Conservation (phyloP, 2,797 vertebrate species). For the Apodemus agrarius region DNA sequence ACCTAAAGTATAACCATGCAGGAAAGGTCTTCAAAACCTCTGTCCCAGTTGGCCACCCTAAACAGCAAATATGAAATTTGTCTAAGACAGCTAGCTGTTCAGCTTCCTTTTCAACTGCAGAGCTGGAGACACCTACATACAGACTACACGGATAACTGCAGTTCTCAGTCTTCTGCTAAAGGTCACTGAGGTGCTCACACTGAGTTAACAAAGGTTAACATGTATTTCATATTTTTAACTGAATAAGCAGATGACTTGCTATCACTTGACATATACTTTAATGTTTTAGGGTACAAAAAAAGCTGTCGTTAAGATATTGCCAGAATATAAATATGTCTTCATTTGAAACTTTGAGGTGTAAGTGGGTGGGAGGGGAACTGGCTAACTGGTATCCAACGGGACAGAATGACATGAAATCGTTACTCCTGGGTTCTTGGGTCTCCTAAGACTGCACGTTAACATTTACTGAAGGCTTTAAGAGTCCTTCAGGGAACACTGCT, state of each 20-base stretch:
- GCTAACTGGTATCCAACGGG: not conserved
- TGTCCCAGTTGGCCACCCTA: not conserved
- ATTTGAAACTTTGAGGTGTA: not conserved
- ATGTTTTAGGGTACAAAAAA: conserved; percentile 34
- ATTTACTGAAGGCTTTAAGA: not conserved
- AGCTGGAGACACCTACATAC: not conserved
- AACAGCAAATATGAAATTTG: not conserved
- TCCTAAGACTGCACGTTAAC: not conserved
- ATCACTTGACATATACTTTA: conserved; percentile 1
- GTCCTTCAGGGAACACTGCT: not conserved
- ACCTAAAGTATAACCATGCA: not conserved
- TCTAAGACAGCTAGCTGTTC: not conserved
- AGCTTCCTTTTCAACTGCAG: not conserved
- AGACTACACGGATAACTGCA: not conserved
- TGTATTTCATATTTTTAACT: not conserved
- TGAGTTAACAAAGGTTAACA: not conserved
- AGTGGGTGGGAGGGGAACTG: not conserved
- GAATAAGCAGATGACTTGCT: not conserved
- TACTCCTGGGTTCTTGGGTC: not conserved
- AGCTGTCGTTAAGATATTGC: not conserved
- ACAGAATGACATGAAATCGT: not conserved
- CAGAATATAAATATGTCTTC: not conserved
- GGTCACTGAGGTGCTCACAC: not conserved
- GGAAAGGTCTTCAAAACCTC: not conserved
- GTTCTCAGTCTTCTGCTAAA: conserved; percentile 2